Conservation (phyloP, 2,113 vertebrate species). For the Todiramphus chloris region DNA sequence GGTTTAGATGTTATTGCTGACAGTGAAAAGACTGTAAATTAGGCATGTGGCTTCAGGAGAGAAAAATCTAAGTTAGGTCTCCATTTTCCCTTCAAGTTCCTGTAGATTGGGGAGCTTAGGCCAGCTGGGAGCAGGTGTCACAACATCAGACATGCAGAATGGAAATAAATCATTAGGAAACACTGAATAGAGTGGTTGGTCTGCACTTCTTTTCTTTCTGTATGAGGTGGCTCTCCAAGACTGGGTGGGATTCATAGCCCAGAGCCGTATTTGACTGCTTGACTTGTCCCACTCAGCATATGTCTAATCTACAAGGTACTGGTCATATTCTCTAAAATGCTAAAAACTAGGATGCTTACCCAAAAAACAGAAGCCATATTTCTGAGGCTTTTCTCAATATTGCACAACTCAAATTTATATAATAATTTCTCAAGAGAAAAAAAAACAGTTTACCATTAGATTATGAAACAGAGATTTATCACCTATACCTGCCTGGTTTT, state of each 20-base stretch:
- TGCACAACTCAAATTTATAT: background rate
- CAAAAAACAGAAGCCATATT: background rate
- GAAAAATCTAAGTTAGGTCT: background rate
- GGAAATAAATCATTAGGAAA: background rate
- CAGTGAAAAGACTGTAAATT: background rate
- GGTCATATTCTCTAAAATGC: background rate
- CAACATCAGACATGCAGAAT: background rate
- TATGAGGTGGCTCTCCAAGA: background rate
- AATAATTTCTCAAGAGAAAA: background rate
- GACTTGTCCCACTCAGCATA: background rate
- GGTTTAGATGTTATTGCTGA: background rate
- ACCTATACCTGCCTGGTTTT: background rate
- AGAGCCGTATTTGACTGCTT: background rate
- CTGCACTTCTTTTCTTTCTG: background rate
- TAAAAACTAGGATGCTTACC: background rate
- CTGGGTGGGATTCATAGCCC: background rate
- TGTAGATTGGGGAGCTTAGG: background rate
- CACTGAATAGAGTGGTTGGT: background rate
- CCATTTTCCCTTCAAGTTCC: background rate
- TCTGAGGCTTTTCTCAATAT: background rate
- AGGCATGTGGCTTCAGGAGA: background rate
- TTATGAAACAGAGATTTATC: background rate
- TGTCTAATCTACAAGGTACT: background rate
- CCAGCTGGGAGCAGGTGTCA: background rate
- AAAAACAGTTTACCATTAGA: background rate